Conservation (phyloP, 2,888 invertebrate genomes). For the Clanis bilineata region DNA sequence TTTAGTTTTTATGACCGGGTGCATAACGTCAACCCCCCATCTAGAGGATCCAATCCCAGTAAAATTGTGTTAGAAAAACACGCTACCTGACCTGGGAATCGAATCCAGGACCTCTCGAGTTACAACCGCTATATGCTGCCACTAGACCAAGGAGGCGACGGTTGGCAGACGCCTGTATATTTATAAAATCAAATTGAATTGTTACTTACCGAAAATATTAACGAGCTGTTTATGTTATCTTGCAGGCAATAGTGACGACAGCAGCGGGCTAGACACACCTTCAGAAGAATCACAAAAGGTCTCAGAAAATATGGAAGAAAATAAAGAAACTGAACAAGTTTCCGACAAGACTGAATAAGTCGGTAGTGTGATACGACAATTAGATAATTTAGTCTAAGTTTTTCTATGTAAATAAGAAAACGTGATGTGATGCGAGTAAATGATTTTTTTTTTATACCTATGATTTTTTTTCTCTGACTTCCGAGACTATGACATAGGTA, state of each 20-base stretch:
- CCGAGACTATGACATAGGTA: too few relatives aligned
- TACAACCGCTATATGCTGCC: too few relatives aligned
- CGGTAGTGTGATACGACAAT: slow-evolving; percentile 51
- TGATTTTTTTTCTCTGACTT: not conserved
- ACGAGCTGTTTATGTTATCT: slow-evolving; percentile 24
- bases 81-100: too few relatives aligned
- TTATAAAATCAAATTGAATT: too few relatives aligned
- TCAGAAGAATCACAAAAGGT: slow-evolving; percentile 35
- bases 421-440: not conserved
- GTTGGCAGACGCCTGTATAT: too few relatives aligned
- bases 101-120: too few relatives aligned
- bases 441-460: not conserved
- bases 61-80: too few relatives aligned
- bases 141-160: too few relatives aligned
- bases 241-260: slow-evolving; percentile 62
- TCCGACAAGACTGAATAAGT: slow-evolving; percentile 66
- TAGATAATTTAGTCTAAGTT: slow-evolving; percentile 42
- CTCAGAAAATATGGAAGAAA: slow-evolving; percentile 32
- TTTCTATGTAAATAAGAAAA: slow-evolving; percentile 22
- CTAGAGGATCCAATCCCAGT: too few relatives aligned
- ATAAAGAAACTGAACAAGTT: slow-evolving; percentile 35
- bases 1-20: too few relatives aligned
- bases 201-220: too few relatives aligned
- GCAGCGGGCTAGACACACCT: slow-evolving; percentile 39
- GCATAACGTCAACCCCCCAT: too few relatives aligned